phyloP scores from a whole-genome alignment of 2,113 vertebrate genomes.

The Propithecus coquereli region DNA sequence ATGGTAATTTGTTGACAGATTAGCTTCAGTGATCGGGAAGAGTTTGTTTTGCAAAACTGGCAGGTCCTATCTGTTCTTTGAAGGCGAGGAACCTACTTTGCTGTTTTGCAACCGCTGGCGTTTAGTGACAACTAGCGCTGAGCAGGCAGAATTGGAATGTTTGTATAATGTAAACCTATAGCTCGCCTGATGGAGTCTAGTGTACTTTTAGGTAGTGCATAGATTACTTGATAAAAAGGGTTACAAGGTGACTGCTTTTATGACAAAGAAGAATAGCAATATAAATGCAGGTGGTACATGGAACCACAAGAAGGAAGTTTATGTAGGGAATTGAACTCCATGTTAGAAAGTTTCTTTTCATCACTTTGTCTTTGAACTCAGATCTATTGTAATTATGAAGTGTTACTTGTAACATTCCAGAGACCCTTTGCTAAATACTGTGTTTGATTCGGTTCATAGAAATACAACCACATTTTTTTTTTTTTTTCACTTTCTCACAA shows the following conservation, averaged over 20 bases:
- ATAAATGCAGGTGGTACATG: conserved; percentile 41
- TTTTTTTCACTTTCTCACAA: neutral
- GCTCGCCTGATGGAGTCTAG: conserved; percentile 74
- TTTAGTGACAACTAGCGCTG: conserved; percentile 85
- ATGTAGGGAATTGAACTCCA: conserved; percentile 56
- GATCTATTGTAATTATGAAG: conserved; percentile 70
- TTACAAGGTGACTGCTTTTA: conserved; percentile 80
- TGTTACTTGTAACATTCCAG: conserved; percentile 72
- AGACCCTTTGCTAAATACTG: conserved; percentile 59
- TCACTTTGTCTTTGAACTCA: conserved; percentile 71
- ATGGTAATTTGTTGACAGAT: conserved; percentile 83
- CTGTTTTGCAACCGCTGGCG: conserved; percentile 80
- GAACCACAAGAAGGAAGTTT: conserved; percentile 73
- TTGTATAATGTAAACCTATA: conserved; percentile 88
- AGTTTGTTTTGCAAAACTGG: conserved; percentile 80
- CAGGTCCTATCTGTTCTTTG: conserved; percentile 75
- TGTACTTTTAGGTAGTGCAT: conserved; percentile 76
- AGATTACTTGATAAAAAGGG: conserved; percentile 84
- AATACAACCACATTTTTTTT: neutral
- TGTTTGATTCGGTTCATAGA: conserved; percentile 64
- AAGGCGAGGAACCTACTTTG: conserved; percentile 68
- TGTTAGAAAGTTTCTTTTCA: conserved; percentile 72
- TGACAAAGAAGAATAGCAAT: conserved; percentile 68
- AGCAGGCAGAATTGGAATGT: conserved; percentile 83
- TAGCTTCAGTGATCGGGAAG: conserved; percentile 69